Conservation (phyloP, 1,140 invertebrate species). For the Polypedilum vanderplanki region DNA sequence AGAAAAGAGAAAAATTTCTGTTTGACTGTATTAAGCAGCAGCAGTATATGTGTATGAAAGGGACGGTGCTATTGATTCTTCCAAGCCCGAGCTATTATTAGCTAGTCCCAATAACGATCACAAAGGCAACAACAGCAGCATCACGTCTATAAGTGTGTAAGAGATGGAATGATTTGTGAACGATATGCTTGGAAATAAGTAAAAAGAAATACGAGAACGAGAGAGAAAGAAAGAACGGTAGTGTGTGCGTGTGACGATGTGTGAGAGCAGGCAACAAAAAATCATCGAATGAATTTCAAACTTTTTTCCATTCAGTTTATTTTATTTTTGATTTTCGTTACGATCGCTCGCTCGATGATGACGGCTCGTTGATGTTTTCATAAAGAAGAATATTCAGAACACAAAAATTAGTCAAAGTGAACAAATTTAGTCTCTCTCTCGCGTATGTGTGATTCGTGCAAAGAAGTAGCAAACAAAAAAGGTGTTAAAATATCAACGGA, state of each 20-base stretch:
- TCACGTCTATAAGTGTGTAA: conserved; percentile 15
- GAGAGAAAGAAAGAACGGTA: neutral
- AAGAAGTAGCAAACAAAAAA: neutral
- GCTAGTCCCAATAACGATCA: no score
- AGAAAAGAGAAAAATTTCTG: no score
- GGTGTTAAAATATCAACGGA: conserved; percentile 26
- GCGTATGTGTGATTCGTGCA: neutral
- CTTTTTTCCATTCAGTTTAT: conserved; percentile 24
- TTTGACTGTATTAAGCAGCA: no score
- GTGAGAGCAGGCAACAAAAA: conserved; percentile 22
- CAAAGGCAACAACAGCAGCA: no score
- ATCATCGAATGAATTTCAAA: neutral
- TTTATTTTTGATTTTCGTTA: conserved; percentile 25
- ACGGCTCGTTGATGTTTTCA: neutral
- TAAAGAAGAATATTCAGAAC: neutral
- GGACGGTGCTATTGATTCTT: neutral
- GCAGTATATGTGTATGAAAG: neutral
- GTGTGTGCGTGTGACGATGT: no score
- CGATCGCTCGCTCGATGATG: conserved; percentile 11
- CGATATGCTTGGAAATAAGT: neutral
- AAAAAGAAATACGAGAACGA: neutral
- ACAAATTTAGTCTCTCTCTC: neutral
- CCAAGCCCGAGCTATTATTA: conserved; percentile 15
- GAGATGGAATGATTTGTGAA: conserved; percentile 20
- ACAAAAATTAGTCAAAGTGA: neutral